Percentiles rank a stretch among this genome's conserved stretches.
phyloP scores from a whole-genome alignment of 2,888 invertebrate species.

The Ceriagrion tenellum region DNA sequence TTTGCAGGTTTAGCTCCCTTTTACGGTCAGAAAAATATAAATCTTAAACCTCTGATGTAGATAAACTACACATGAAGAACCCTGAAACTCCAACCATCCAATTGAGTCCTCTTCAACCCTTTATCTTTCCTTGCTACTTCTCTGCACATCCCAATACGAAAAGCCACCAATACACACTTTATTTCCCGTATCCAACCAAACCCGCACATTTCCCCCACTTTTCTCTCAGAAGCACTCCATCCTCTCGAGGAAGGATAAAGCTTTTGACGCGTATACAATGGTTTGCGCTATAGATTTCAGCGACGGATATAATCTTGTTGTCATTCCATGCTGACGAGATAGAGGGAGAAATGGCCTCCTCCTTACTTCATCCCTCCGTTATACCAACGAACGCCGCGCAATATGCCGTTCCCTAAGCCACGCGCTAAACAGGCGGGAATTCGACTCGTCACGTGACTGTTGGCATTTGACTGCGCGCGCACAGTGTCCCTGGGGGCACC shows the following conservation, averaged over 20 bases:
- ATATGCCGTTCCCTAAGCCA: background rate
- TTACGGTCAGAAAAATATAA: too few species aligned
- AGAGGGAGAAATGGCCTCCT: background rate
- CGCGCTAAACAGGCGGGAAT: background rate
- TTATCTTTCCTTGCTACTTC: too few species aligned
- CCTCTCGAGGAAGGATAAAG: background rate
- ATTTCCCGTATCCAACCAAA: background rate
- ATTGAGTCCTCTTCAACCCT: background rate
- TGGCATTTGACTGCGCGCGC: background rate
- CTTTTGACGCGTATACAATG: slow-evolving; percentile 35
- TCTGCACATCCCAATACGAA: background rate
- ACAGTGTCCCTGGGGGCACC: background rate
- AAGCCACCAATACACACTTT: background rate
- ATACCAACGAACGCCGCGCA: background rate
- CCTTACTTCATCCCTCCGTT: background rate
- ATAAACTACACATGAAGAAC: too few species aligned
- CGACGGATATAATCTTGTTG: slow-evolving; percentile 48
- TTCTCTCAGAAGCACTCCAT: background rate
- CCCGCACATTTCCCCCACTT: background rate
- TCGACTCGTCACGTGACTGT: background rate
- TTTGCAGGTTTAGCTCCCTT: too few species aligned
- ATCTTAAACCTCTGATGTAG: too few species aligned
- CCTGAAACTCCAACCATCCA: too few species aligned
- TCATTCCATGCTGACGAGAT: background rate
- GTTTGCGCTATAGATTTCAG: slow-evolving; percentile 52